Base-by-base conservation (phyloP, 2,888 invertebrate genomes). In the Leptopilina drosophilae region DNA sequence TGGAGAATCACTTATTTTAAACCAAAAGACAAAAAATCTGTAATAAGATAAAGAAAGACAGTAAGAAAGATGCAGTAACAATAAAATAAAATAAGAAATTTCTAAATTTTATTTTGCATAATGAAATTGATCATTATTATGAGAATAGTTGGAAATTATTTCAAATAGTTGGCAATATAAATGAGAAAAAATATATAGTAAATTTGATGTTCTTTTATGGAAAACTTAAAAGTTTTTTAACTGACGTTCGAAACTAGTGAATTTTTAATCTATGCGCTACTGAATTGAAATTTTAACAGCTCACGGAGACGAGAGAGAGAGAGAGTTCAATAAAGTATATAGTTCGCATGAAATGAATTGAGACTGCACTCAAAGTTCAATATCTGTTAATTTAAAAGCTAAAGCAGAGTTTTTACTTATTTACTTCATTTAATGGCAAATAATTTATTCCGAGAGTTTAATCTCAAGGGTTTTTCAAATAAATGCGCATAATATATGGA, bases 301-400 rank as follows among this genome's bases (percentile, higher is more conserved):
- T 64, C 64, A 26, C 12, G 40, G 64, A 64, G 64, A 64, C 64
- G 5, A 33, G 33, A 20, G 20, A 20, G 20, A 20, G 20, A 20
- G 20, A 20, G 20, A 12, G 64, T 66, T 66, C 66, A 42, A 66
- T 66, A 66, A 66, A 66, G 8, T 42, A 42, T 42, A 40, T 33
- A 14, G 56, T 73, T 33, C 9, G 33, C 14, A 56, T 73, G 53
- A 33, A 56, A 26, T 20, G n/a, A 56, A 73, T 26, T 53, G 33
- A 73, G 56, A 53, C 49, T 73, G 33, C 53, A 73, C 26, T 73
- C 14, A 73, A 56, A 56, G 53, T 42, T 66, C 40, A 65, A 65
- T 46, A 42, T 42, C 56, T 73, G 46, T 14, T 14, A 53, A 49
- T 53, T 53, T 20, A 26, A 26, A 26, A 53, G 14, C 69, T 26